Evolutionary conservation across 2,888 invertebrate species (phyloP).

Genomic region (Arctia plantaginis): DNA sequence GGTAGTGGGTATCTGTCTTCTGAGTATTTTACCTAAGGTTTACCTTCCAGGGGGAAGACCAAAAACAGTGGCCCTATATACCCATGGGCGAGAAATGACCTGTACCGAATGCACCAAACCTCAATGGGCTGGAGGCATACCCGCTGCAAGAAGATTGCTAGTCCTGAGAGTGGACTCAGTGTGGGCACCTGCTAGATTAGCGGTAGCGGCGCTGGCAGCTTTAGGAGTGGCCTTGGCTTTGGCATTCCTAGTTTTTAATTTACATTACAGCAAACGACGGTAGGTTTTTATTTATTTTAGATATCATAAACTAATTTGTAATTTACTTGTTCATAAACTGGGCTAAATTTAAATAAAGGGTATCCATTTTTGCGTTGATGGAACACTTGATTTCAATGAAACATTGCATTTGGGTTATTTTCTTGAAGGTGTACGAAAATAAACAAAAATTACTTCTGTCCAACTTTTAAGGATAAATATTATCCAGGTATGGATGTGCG

Average conservation of each 20-base stretch:
- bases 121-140: slow-evolving; percentile 91
- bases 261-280: slow-evolving; percentile 94
- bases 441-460: too few relatives aligned
- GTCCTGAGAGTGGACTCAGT: slow-evolving; percentile 92
- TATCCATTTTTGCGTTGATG: too few relatives aligned
- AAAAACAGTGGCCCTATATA: slow-evolving; percentile 91
- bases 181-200: slow-evolving; percentile 91
- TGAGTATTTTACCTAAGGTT: not conserved
- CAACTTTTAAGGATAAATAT: too few relatives aligned
- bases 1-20: too few relatives aligned
- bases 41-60: slow-evolving; percentile 87
- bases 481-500: too few relatives aligned
- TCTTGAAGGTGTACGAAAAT: too few relatives aligned
- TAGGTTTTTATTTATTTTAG: slow-evolving; percentile 54
- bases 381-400: too few relatives aligned
- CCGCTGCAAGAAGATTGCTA: slow-evolving; percentile 92
- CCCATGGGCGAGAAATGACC: slow-evolving; percentile 84
- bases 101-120: slow-evolving; percentile 91
- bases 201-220: slow-evolving; percentile 90
- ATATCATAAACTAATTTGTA: not conserved
- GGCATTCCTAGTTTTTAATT: slow-evolving; percentile 92
- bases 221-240: slow-evolving; percentile 91
- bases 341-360: too few relatives aligned
- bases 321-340: not conserved
- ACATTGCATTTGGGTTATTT: too few relatives aligned